Conservation (phyloP, 2,797 vertebrate species). For the Epinephelus malabaricus region DNA sequence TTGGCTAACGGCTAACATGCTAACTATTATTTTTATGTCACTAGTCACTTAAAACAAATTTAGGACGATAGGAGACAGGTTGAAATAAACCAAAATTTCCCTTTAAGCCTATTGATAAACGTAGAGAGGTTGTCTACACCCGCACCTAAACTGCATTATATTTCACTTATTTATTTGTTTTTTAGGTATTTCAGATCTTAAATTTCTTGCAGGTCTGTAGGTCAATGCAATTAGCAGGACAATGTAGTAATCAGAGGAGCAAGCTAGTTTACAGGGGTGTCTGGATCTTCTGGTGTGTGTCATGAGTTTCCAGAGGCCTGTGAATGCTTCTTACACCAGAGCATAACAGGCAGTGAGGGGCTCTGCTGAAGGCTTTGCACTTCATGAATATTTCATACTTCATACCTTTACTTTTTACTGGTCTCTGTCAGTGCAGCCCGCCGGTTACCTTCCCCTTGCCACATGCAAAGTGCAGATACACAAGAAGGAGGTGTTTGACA, state of each 20-base stretch:
- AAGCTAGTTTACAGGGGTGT: slow-evolving; percentile 28
- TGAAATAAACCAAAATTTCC: too few relatives aligned
- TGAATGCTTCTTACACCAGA: slow-evolving; percentile 45
- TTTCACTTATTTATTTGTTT: background rate
- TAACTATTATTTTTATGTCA: too few relatives aligned
- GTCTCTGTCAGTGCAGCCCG: slow-evolving; percentile 50
- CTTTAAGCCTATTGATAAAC: too few relatives aligned
- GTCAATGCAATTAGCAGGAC: slow-evolving; percentile 26
- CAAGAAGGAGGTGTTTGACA: slow-evolving; percentile 54
- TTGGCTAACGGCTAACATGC: too few relatives aligned
- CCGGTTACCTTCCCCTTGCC: slow-evolving; percentile 60
- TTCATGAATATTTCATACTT: slow-evolving; percentile 80
- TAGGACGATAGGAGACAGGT: too few relatives aligned
- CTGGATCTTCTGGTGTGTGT: slow-evolving; percentile 39
- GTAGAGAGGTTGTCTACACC: too few relatives aligned
- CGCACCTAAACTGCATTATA: too few relatives aligned
- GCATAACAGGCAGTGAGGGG: slow-evolving; percentile 59
- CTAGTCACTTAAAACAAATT: too few relatives aligned
- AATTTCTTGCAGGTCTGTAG: background rate
- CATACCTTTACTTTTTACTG: slow-evolving; percentile 61
- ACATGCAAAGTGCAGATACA: slow-evolving; percentile 63
- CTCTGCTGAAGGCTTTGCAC: slow-evolving; percentile 62
- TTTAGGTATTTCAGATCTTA: background rate
- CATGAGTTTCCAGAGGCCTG: slow-evolving; percentile 48
- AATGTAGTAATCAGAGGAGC: slow-evolving; percentile 49